A percentile compares a stretch with the other conserved stretches of the same genome.
Conservation (phyloP, 2,888 invertebrate species). For the Podabrus alpinus region DNA sequence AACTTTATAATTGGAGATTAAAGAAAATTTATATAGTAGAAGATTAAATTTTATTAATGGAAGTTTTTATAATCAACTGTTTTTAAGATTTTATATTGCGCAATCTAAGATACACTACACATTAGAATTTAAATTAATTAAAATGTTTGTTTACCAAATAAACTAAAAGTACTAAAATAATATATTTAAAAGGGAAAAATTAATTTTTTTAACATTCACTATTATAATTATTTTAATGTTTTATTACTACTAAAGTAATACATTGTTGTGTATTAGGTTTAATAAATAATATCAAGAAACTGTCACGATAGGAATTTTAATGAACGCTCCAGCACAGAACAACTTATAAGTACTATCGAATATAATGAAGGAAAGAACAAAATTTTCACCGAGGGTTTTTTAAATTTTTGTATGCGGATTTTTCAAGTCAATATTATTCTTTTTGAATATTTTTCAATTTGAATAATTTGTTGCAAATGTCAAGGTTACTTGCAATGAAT, state of each 20-base stretch:
- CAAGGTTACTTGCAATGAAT: constrained; percentile 1
- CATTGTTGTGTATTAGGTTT: background rate
- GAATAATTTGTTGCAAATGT: constrained; percentile 11
- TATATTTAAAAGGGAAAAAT: background rate
- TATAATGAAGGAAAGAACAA: background rate
- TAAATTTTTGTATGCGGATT: background rate
- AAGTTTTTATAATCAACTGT: background rate
- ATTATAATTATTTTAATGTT: background rate
- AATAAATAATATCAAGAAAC: constrained; percentile 5
- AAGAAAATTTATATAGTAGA: background rate
- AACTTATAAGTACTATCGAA: background rate
- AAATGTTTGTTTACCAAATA: background rate
- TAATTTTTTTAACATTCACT: background rate
- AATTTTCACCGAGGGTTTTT: background rate
- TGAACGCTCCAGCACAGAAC: background rate
- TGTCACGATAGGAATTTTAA: constrained; percentile 12
- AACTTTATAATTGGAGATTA: background rate
- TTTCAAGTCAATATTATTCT: background rate
- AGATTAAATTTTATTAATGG: background rate
- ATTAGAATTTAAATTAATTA: background rate
- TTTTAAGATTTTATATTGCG: background rate
- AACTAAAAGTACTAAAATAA: background rate
- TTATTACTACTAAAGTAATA: background rate
- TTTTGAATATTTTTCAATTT: background rate
- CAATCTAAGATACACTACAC: background rate